Base-by-base conservation (phyloP, 2,888 invertebrate genomes). In the Elgonia sp. region DNA sequence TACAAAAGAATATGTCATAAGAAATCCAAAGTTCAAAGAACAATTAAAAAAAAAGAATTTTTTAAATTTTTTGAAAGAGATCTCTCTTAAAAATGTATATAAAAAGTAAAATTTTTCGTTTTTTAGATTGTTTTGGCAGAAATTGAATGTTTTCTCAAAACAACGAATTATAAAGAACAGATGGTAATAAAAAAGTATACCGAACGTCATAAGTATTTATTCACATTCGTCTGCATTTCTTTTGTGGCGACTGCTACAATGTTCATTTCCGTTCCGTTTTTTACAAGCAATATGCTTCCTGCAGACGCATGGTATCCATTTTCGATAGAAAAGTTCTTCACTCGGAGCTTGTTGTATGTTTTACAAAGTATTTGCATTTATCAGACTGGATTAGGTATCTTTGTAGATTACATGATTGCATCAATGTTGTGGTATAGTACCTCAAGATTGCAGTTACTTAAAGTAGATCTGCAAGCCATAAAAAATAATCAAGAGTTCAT, bases 281-380 rank as follows among this genome's bases (percentile, higher is more conserved):
- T 93, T 0, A 90, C 89, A 18, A 72, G 84, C 0, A 91, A 91
- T 53, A 42, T 88, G 1, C 89, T 94, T 12, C 94, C 94, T 7
- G 91, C 91, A 0, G 90, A 92, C 21, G 89, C 92, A 0, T 91
- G 91, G 87, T 94, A 93, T 89, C 94, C 93, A 21, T 93, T 94
- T 89, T 37, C 90, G 0, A 81, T 91, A 5, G 88, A 93, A 42
- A 12, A 79, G 10, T 76, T 86, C 5, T 82, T 83, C 3, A 20
- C 89, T 4, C 81, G 84, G 18, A 86, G 82, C 46, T 46, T 89
- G 4, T 63, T 94, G 1, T 94, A 92, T 69, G 6, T 89, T 7
- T 89, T 89, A 1, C 93, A 93, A 57, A 46, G 84, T 0, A 4
- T 94, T 3, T 89, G 87, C 0, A 90, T 92, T 12, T 81, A 91